Conservation (phyloP, 2,888 invertebrate genomes). For the Tetanocera ferruginea region DNA sequence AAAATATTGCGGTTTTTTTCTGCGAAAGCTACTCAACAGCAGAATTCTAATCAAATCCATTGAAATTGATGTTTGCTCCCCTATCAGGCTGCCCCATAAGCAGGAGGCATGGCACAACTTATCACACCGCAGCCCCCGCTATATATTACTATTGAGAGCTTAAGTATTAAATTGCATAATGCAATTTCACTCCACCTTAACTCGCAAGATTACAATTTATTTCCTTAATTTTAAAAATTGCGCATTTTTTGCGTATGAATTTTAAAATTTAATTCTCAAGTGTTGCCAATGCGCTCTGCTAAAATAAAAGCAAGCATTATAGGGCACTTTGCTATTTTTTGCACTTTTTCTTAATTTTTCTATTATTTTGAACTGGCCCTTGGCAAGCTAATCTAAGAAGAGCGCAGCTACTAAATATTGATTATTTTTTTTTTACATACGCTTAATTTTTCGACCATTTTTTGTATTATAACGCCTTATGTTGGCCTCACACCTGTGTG, state of each 20-base stretch:
- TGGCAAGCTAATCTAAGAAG: not conserved
- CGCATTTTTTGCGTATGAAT: slow-evolving; percentile 1
- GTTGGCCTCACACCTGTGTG: not conserved
- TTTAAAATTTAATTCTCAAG: slow-evolving; percentile 8
- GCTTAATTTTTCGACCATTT: no score
- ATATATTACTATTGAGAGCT: not conserved
- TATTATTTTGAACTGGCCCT: not conserved
- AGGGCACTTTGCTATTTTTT: not conserved
- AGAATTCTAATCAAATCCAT: slow-evolving; percentile 25
- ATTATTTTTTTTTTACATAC: not conserved
- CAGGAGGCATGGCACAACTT: no score
- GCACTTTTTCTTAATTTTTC: not conserved
- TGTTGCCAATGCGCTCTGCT: not conserved
- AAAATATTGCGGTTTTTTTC: not conserved
- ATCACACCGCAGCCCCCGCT: not conserved
- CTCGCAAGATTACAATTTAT: no score
- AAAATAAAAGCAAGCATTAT: not conserved
- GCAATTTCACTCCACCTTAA: not conserved
- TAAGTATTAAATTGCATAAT: not conserved
- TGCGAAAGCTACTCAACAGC: slow-evolving; percentile 24
- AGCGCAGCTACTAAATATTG: not conserved
- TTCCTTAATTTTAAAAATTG: not conserved
- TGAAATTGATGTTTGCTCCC: not conserved
- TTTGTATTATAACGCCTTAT: no score
- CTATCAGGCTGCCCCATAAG: not conserved